A percentile compares a stretch with the other conserved stretches of the same genome.
Evolutionary conservation across 1,140 invertebrate genomes (phyloP).

Genomic region (Aphaenogaster ashmeadi): DNA sequence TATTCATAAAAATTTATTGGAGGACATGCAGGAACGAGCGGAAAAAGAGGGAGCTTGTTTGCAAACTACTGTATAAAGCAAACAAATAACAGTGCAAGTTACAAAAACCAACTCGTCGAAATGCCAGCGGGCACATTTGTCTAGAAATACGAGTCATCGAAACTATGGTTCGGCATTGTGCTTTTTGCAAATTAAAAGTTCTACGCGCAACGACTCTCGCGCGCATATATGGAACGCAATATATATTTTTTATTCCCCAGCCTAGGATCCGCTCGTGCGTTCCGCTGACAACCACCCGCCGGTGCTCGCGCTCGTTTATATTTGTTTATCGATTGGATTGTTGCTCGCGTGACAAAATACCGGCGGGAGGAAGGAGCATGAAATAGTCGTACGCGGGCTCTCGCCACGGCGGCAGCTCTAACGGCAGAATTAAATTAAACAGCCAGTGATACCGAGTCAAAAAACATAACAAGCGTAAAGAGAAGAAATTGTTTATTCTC

Average conservation of each 20-base stretch:
- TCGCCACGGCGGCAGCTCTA: slow-evolving; percentile 22
- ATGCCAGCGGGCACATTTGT: slow-evolving; percentile 49
- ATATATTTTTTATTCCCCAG: slow-evolving; percentile 58
- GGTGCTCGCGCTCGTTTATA: slow-evolving; percentile 57
- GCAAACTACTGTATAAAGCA: slow-evolving; percentile 35
- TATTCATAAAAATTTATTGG: slow-evolving; percentile 22
- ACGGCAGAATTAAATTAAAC: slow-evolving; percentile 51
- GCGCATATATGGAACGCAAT: slow-evolving; percentile 41
- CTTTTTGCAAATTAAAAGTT: slow-evolving; percentile 66
- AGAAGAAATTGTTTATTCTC: slow-evolving; percentile 1
- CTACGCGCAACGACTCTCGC: slow-evolving; percentile 49
- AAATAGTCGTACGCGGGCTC: slow-evolving; percentile 43
- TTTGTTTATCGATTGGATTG: slow-evolving; percentile 73
- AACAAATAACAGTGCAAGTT: slow-evolving; percentile 58
- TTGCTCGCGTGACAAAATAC: slow-evolving; percentile 64
- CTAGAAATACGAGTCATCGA: slow-evolving; percentile 59
- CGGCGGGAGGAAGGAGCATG: slow-evolving; percentile 42
- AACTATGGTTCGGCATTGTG: slow-evolving; percentile 41
- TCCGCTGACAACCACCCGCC: slow-evolving; percentile 53
- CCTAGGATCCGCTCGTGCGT: slow-evolving; percentile 10
- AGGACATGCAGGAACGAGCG: not conserved
- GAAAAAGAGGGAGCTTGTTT: slow-evolving; percentile 16
- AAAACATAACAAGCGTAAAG: slow-evolving; percentile 27
- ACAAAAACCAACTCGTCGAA: slow-evolving; percentile 56
- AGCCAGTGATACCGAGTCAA: not conserved